Percentiles rank a stretch among this genome's conserved stretches.
These are phyloP conservation scores for Trichacis sp. DNA, from an alignment of 2,888 invertebrate genomes.

Conservation along the genomic window DNA sequence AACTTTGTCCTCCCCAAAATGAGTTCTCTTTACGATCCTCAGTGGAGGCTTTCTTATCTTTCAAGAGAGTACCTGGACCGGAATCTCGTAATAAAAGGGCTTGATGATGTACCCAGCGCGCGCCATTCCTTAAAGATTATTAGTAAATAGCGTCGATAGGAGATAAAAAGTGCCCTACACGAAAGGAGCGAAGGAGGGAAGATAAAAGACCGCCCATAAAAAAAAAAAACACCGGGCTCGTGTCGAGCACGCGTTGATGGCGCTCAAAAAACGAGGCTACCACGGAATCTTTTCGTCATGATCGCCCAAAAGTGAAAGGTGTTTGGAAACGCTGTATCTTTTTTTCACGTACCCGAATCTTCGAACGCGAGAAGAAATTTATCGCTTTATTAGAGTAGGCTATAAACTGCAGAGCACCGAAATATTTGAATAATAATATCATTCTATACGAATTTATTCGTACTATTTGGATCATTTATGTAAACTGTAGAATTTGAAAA, in stretches of 20 bases:
- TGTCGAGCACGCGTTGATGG: constrained; percentile 57
- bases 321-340: background rate
- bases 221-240: constrained; percentile 48
- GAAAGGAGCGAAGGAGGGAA: constrained; percentile 24
- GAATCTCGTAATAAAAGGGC: background rate
- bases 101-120: background rate
- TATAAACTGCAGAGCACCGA: background rate
- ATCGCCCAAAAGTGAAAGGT: constrained; percentile 9
- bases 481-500: too few species aligned
- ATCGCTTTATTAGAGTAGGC: background rate
- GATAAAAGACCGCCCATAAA: constrained; percentile 11
- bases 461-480: too few species aligned
- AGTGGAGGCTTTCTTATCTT: background rate
- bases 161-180: background rate
- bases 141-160: constrained; percentile 1
- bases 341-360: background rate
- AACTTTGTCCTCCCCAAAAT: background rate
- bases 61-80: background rate
- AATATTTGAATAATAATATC: too few species aligned
- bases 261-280: constrained; percentile 31
- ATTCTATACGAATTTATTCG: too few species aligned
- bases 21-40: background rate
- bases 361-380: constrained; percentile 13
- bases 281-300: constrained; percentile 19
- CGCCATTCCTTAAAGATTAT: background rate